Evolutionary conservation across 1,140 invertebrate species (phyloP).

Genomic region (Lepeophtheirus salmonis): DNA sequence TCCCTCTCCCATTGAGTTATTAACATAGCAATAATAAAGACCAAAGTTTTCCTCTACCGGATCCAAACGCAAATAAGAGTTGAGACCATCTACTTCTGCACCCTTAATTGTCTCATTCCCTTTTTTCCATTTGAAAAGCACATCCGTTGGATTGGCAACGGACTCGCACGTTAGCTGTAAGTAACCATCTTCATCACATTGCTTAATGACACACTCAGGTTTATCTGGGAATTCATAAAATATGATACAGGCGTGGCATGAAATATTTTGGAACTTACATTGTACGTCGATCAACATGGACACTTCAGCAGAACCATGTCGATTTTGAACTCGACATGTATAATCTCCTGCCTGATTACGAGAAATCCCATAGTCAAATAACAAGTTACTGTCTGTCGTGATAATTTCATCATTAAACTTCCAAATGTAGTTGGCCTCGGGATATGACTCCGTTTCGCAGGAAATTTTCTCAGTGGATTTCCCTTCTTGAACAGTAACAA

Average conservation of each 20-base stretch:
- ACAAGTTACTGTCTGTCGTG: constrained; percentile 34
- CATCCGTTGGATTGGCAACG: constrained; percentile 54
- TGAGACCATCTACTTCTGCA: constrained; percentile 21
- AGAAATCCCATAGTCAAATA: constrained; percentile 37
- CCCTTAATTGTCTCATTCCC: constrained; percentile 38
- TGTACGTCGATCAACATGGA: constrained; percentile 50
- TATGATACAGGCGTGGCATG: too few species aligned
- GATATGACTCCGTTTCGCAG: constrained; percentile 52
- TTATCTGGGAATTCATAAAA: too few species aligned
- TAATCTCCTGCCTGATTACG: constrained; percentile 45
- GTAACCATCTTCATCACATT: constrained; percentile 46
- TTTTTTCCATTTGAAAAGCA: constrained; percentile 61
- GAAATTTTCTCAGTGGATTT: constrained; percentile 49
- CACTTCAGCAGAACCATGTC: constrained; percentile 44
- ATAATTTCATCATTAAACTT: constrained; percentile 27
- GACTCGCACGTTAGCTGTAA: constrained; percentile 58
- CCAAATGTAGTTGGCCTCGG: constrained; percentile 47
- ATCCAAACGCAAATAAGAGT: constrained; percentile 41
- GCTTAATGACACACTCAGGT: constrained; percentile 58
- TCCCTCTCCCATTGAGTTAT: constrained; percentile 54
- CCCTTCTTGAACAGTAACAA: constrained; percentile 53
- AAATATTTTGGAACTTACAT: too few species aligned
- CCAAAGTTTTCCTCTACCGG: constrained; percentile 43
- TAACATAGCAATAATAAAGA: constrained; percentile 60
- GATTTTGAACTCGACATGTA: constrained; percentile 51